These are phyloP conservation scores for Cyphomyrus plagiostoma DNA, from an alignment of 2,113 vertebrate genomes.

Conservation along the genomic window DNA sequence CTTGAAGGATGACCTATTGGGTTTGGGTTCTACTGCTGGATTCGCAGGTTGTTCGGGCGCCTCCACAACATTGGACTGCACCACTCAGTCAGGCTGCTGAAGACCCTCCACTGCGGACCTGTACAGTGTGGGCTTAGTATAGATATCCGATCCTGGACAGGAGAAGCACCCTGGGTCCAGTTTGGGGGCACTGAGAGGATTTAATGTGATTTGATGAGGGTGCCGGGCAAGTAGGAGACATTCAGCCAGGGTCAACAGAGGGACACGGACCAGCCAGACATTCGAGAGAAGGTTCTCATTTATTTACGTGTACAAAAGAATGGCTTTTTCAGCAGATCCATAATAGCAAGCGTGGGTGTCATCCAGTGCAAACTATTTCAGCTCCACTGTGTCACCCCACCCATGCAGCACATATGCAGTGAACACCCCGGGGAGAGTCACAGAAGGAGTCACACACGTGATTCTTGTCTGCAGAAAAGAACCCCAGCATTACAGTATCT, in stretches of 20 bases:
- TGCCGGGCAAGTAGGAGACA: background rate
- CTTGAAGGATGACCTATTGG: slow-evolving; percentile 80
- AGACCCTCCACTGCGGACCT: background rate
- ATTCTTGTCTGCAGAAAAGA: background rate
- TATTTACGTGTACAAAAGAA: background rate
- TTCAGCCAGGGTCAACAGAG: background rate
- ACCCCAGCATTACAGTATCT: background rate
- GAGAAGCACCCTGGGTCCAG: background rate
- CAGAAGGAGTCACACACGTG: background rate
- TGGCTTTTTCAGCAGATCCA: background rate
- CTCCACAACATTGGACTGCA: slow-evolving; percentile 93
- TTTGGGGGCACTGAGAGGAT: background rate
- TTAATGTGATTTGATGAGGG: background rate
- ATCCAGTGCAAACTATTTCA: background rate
- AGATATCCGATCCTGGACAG: background rate
- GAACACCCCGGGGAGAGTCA: background rate
- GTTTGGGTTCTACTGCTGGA: slow-evolving; percentile 60
- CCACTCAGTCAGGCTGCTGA: slow-evolving; percentile 69
- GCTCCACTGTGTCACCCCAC: background rate
- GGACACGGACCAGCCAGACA: background rate
- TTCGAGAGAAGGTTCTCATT: background rate
- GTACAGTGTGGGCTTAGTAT: background rate
- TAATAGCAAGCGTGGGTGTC: background rate
- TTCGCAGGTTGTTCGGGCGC: slow-evolving; percentile 70
- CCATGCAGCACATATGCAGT: background rate